Evolutionary conservation across 2,888 invertebrate species (phyloP).

Genomic region (Pasiphila rectangulata): DNA sequence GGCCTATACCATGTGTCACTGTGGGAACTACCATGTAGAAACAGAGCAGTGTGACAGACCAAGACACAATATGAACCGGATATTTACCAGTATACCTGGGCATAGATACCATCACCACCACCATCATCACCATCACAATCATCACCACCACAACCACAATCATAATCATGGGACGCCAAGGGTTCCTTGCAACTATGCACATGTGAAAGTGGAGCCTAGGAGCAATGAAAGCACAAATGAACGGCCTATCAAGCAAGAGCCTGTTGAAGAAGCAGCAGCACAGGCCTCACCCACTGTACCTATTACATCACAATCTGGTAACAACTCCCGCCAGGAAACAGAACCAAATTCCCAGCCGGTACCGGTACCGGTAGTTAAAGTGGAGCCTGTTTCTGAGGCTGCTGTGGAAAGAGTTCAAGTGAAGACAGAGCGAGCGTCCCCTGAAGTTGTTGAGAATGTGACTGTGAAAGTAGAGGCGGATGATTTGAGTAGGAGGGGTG

Average conservation of each 20-base stretch:
- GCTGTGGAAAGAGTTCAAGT: conserved; percentile 32
- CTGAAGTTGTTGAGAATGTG: conserved; percentile 39
- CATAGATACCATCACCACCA: conserved; percentile 26
- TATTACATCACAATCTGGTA: not conserved
- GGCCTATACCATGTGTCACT: conserved; percentile 5
- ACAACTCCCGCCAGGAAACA: not conserved
- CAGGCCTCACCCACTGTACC: not conserved
- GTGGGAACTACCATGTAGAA: conserved; percentile 36
- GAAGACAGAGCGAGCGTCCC: conserved; percentile 47
- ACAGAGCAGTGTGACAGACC: conserved; percentile 36
- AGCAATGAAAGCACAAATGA: conserved; percentile 28
- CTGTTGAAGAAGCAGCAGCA: not conserved
- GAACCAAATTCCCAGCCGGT: no score
- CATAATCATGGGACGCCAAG: conserved; percentile 1
- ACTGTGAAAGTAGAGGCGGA: conserved; percentile 51
- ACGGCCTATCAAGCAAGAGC: conserved; percentile 53
- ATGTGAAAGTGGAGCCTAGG: conserved; percentile 61
- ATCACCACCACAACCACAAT: conserved; percentile 34
- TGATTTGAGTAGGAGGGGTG: conserved; percentile 35
- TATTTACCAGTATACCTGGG: conserved; percentile 6
- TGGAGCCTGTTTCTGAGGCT: no score
- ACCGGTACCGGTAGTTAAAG: no score
- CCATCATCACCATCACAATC: conserved; percentile 38
- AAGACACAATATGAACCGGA: conserved; percentile 1
- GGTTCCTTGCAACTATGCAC: conserved; percentile 7